These are phyloP conservation scores for Alitta virens DNA, from an alignment of 2,888 invertebrate species.

Conservation along the genomic window DNA sequence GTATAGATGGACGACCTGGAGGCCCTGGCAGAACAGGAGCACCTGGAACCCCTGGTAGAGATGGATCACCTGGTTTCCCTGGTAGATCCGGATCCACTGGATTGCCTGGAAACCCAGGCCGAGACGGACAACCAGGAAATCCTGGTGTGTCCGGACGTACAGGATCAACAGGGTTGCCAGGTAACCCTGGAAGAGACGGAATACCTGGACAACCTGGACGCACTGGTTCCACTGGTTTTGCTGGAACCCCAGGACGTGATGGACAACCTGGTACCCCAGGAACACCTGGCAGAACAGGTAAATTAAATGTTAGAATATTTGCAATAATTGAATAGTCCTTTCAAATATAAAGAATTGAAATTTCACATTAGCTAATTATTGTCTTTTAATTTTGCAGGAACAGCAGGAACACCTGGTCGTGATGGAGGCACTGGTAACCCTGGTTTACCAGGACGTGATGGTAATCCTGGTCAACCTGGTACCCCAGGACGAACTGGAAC, in stretches of 20 bases:
- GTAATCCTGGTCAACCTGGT: constrained; percentile 3
- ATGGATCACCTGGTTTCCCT: constrained; percentile 1
- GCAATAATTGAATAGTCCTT: background rate
- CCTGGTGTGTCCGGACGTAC: constrained; percentile 4
- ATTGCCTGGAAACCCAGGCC: background rate
- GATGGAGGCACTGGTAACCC: constrained; percentile 1
- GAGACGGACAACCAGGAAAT: background rate
- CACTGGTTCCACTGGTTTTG: background rate
- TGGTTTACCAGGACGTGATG: constrained; percentile 10
- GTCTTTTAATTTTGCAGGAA: background rate
- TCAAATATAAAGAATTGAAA: background rate
- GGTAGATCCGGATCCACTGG: constrained; percentile 1
- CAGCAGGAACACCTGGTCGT: constrained; percentile 1
- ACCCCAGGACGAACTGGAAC: constrained; percentile 4
- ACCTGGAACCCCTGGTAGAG: background rate
- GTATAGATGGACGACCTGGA: background rate
- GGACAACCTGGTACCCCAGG: constrained; percentile 25
- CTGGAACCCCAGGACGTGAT: constrained; percentile 1
- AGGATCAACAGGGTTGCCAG: constrained; percentile 10
- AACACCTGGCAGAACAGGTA: constrained; percentile 14
- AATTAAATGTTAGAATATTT: background rate
- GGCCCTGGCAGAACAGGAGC: background rate
- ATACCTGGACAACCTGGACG: background rate
- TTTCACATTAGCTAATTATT: background rate
- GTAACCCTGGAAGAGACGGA: background rate